phyloP scores from a whole-genome alignment of 2,797 vertebrate species.

The Sebastes iracundus region DNA sequence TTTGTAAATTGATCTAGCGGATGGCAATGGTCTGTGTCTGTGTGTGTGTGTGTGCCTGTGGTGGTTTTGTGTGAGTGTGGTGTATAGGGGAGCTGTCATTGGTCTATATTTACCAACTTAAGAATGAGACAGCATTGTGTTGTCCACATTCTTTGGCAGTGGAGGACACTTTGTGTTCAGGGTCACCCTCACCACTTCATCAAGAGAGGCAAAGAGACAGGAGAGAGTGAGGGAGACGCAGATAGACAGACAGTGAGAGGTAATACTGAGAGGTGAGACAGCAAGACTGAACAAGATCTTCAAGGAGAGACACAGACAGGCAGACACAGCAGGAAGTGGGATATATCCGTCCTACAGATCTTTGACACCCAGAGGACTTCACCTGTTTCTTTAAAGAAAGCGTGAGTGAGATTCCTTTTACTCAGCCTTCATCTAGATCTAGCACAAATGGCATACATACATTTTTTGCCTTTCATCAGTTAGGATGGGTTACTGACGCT shows the following conservation, averaged over 20 bases:
- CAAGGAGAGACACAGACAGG: conserved; percentile 46
- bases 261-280: conserved; percentile 44
- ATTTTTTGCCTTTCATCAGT: not conserved
- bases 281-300: conserved; percentile 27
- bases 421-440: conserved; percentile 8
- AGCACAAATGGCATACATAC: not conserved
- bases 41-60: not conserved
- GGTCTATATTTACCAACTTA: conserved; percentile 85
- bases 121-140: conserved; percentile 77
- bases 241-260: conserved; percentile 26
- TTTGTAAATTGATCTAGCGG: conserved; percentile 61
- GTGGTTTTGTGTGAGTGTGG: conserved; percentile 15
- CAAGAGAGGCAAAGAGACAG: conserved; percentile 18
- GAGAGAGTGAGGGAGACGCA: conserved; percentile 8
- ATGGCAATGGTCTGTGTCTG: conserved; percentile 38
- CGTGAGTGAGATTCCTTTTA: conserved; percentile 75
- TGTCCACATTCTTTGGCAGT: conserved; percentile 74
- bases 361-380: conserved; percentile 47
- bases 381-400: conserved; percentile 42
- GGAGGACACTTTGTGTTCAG: conserved; percentile 72
- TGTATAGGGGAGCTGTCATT: conserved; percentile 51
- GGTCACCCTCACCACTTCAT: conserved; percentile 63
- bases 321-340: conserved; percentile 31
- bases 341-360: conserved; percentile 32
- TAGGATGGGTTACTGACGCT: not conserved